phyloP scores from a whole-genome alignment of 2,113 vertebrate genomes.

The Stigmatopora nigra region DNA sequence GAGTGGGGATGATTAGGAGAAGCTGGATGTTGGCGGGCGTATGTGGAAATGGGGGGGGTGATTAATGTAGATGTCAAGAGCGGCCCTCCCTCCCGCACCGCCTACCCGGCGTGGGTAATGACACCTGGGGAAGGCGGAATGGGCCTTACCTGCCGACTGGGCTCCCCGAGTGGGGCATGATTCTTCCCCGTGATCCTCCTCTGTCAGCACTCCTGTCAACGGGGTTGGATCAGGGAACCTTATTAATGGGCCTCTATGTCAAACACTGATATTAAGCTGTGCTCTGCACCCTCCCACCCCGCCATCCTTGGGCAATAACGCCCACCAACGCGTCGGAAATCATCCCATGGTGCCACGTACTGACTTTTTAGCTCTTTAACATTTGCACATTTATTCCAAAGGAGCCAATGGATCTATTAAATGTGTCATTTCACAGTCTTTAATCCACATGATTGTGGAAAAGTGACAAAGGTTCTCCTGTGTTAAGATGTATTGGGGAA shows the following conservation, averaged over 20 bases:
- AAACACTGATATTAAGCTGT: constrained; percentile 81
- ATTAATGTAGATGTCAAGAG: constrained; percentile 75
- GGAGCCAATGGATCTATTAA: constrained; percentile 33
- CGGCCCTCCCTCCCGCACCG: constrained; percentile 44
- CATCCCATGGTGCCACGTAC: constrained; percentile 36
- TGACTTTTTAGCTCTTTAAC: constrained; percentile 23
- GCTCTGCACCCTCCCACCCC: constrained; percentile 48
- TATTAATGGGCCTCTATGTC: constrained; percentile 81
- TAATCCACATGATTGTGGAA: constrained; percentile 39
- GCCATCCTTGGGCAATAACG: constrained; percentile 49
- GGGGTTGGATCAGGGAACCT: constrained; percentile 70
- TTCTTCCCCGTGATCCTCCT: constrained; percentile 74
- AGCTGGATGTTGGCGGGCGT: constrained; percentile 42
- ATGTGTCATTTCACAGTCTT: constrained; percentile 21
- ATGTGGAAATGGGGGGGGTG: constrained; percentile 35
- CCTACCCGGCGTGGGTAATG: constrained; percentile 69
- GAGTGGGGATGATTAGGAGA: constrained; percentile 65
- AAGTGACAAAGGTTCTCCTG: constrained; percentile 38
- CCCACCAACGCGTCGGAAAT: constrained; percentile 31
- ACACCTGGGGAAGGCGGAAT: constrained; percentile 64
- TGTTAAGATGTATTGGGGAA: constrained; percentile 30
- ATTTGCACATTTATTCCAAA: constrained; percentile 43
- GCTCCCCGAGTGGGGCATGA: constrained; percentile 68
- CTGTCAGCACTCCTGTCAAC: constrained; percentile 80
- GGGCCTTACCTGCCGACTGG: constrained; percentile 60